Evolutionary conservation across 2,113 vertebrate genomes (phyloP), one percentile per base, ranked within the genome.

Genomic region (Bubo bubo): DNA sequence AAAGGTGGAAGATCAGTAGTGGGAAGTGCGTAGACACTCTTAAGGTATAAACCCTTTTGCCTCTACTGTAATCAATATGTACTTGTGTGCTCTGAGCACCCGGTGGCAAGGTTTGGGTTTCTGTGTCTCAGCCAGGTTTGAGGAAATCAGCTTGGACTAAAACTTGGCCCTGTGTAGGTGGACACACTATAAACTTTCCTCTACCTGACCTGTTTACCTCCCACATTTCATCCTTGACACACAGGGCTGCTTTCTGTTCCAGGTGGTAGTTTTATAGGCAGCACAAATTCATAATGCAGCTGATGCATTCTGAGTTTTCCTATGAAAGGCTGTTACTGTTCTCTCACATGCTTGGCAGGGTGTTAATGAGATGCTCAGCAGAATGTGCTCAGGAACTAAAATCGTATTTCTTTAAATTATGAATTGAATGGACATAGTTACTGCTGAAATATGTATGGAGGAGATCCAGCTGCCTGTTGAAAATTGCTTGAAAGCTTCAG

Each of bases 41-140:
- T 28, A 12, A 52, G 27, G 9, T 62, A 8, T 35, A 39, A 74
- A 20, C 9, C 6, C 9, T 24, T 80, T 56, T 50, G 47, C 67
- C 43, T 75, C 34, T 26, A 5, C 67, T 59, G 6, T 18, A 19
- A 21, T 21, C 1, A 14, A 19, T 4, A 14, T 0, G 9, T 4
- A 1, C 26, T n/a, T 39, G 12, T 10, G 50, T 70, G 64, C 55
- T 71, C 27, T 16, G 79, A 74, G 47, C 16, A 9, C 26, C 20
- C 2, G 8, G 7, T 47, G 53, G 37, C n/a, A 27, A 37, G 22
- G 30, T 43, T 39, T 62, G 79, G 56, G 32, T 56, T 92, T 63
- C 50, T 2, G 0, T 52, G 28, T 52, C 45, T 84, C 72, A 56
- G 72, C 28, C n/a, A 62, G 70, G 21, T 58, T 16, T 19, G 37